phyloP scores from a whole-genome alignment of 2,797 vertebrate species.

The Agapornis canus region DNA sequence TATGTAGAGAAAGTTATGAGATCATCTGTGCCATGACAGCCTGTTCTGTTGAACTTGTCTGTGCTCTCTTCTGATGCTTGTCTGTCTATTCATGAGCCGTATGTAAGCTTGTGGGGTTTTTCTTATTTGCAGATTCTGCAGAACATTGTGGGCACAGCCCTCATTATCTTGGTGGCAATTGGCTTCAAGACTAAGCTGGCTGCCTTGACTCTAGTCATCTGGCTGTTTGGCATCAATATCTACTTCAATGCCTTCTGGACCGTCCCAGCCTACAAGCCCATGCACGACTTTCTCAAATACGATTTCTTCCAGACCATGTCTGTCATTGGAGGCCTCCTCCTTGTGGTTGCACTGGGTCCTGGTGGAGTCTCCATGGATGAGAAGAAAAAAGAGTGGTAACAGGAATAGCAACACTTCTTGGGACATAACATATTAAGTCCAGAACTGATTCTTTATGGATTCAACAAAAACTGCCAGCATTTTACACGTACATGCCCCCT shows the following conservation, averaged over 20 bases:
- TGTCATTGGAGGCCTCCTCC: conserved; percentile 93
- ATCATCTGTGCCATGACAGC: neutral
- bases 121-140: conserved; percentile 86
- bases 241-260: conserved; percentile 99
- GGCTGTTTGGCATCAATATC: conserved; percentile 94
- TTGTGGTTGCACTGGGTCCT: conserved; percentile 95
- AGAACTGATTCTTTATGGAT: conserved; percentile 68
- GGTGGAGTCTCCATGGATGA: conserved; percentile 98
- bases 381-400: conserved; percentile 98
- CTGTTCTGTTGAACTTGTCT: neutral
- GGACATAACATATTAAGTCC: conserved; percentile 19
- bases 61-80: neutral
- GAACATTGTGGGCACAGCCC: conserved; percentile 94
- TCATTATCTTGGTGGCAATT: conserved; percentile 95
- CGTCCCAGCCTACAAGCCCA: conserved; percentile 93
- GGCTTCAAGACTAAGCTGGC: conserved; percentile 98
- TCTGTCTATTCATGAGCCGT: neutral
- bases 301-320: conserved; percentile 99
- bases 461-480: conserved; percentile 69
- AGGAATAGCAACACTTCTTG: conserved; percentile 36
- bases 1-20: neutral
- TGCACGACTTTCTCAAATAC: conserved; percentile 99
- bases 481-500: conserved; percentile 54
- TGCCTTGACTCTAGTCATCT: conserved; percentile 92
- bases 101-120: neutral